Evolutionary conservation across 2,888 invertebrate species (phyloP).

Genomic region (Camptogramma bilineatum): DNA sequence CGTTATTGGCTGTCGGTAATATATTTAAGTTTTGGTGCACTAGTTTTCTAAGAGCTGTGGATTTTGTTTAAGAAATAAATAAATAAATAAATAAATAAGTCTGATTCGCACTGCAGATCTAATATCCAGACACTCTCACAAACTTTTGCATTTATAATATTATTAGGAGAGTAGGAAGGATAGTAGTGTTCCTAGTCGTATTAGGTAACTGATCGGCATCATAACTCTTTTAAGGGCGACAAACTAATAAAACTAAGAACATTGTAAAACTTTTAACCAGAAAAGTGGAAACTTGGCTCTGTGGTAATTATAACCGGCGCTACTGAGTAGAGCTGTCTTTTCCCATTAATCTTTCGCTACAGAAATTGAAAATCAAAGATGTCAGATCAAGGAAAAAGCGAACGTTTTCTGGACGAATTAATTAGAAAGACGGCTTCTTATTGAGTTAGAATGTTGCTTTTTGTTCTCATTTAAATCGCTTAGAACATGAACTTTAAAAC

Average conservation of each 20-base stretch:
- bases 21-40: no score
- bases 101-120: no score
- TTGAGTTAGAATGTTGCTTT: slow-evolving; percentile 56
- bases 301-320: slow-evolving; percentile 51
- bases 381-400: slow-evolving; percentile 61
- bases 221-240: not conserved
- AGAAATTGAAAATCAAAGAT: slow-evolving; percentile 73
- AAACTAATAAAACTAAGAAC: not conserved
- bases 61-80: no score
- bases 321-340: slow-evolving; percentile 55
- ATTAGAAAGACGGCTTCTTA: slow-evolving; percentile 61
- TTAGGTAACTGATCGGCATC: not conserved
- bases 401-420: slow-evolving; percentile 66
- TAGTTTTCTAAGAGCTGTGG: no score
- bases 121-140: no score
- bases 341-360: slow-evolving; percentile 66
- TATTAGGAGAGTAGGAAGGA: no score
- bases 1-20: no score
- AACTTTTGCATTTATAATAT: no score
- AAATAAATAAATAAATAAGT: no score
- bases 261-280: not conserved
- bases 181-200: no score
- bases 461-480: not conserved
- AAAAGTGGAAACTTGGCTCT: slow-evolving; percentile 23
- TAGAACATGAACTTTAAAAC: not conserved